A percentile compares a stretch with the other conserved stretches of the same genome.
Conservation (phyloP, 2,113 vertebrate genomes). For the Centropus unirufus region DNA sequence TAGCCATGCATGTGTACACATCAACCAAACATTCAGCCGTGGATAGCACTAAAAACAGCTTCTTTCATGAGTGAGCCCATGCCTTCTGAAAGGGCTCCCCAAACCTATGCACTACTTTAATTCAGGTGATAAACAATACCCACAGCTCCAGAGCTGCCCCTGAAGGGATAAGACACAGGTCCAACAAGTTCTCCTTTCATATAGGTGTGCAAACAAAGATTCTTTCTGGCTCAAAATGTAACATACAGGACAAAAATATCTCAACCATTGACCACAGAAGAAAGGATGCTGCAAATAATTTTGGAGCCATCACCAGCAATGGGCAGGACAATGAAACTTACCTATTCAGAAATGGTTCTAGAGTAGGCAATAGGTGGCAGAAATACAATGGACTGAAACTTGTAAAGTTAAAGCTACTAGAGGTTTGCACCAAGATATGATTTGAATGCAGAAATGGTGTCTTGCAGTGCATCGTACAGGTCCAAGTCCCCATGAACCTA, state of each 20-base stretch:
- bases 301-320: background rate
- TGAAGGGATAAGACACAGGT: background rate
- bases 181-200: background rate
- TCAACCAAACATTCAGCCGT: background rate
- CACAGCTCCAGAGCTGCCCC: background rate
- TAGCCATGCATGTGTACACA: background rate
- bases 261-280: background rate
- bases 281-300: background rate
- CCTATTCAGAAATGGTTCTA: background rate
- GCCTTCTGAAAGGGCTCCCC: background rate
- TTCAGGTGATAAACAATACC: background rate
- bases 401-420: background rate
- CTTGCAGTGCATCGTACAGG: background rate
- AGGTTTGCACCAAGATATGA: background rate
- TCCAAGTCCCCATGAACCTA: accelerated
- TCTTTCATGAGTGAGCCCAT: background rate
- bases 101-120: accelerated
- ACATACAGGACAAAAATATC: background rate
- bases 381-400: accelerated
- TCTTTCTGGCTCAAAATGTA: background rate
- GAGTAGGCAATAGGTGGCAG: background rate
- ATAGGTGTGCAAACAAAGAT: background rate
- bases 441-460: background rate
- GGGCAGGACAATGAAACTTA: background rate
- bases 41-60: background rate